Conservation (phyloP, 2,797 vertebrate species). For the Pteropus rufus region DNA sequence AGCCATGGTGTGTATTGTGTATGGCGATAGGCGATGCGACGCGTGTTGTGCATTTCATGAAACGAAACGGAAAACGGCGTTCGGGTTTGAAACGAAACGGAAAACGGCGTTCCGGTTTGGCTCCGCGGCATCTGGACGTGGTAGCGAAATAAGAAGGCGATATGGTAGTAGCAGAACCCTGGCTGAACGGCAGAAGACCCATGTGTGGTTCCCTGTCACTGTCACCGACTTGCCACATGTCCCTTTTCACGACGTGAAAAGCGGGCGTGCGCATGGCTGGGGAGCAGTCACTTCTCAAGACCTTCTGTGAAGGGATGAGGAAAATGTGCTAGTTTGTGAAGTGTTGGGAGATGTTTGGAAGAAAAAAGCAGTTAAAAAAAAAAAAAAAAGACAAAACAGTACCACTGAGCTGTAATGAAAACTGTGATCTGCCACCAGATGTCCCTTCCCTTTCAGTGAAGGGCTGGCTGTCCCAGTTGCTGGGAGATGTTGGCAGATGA, state of each 20-base stretch:
- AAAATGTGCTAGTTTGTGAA: neutral
- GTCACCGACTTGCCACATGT: neutral
- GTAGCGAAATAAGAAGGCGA: neutral
- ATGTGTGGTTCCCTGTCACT: neutral
- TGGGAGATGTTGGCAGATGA: neutral
- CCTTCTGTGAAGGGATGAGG: neutral
- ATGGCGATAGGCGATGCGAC: too few relatives aligned
- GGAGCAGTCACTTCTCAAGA: neutral
- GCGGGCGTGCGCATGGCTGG: neutral
- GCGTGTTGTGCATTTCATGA: neutral
- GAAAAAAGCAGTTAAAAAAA: neutral
- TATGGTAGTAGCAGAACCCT: neutral
- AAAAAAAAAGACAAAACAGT: neutral
- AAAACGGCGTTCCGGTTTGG: neutral
- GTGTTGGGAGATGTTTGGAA: neutral
- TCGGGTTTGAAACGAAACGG: neutral
- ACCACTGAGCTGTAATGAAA: neutral
- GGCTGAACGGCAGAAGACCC: neutral
- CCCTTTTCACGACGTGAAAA: neutral
- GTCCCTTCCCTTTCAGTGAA: neutral
- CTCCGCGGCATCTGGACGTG: accelerated
- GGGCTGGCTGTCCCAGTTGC: neutral
- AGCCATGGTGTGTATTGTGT: neutral
- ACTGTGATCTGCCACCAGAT: neutral
- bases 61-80: neutral